Percentiles rank a stretch among this genome's conserved stretches.
Conservation (phyloP, 2,797 vertebrate genomes). For the Malurus leucopterus region DNA sequence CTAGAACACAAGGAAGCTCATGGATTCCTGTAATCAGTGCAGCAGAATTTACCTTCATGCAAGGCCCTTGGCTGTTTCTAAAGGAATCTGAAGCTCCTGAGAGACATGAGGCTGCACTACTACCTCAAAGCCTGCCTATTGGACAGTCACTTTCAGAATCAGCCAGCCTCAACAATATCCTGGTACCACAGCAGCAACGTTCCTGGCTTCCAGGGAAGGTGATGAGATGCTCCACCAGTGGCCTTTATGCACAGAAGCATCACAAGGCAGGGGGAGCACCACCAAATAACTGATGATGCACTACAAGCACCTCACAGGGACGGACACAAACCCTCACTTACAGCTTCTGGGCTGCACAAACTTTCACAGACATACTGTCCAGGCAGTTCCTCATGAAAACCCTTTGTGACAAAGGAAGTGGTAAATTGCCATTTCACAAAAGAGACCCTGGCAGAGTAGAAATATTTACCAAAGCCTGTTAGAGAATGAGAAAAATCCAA, state of each 20-base stretch:
- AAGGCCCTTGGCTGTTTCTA: not conserved
- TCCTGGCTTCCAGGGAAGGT: not conserved
- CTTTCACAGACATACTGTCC: not conserved
- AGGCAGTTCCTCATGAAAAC: not conserved
- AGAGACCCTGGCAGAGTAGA: not conserved
- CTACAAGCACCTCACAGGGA: not conserved
- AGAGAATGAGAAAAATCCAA: not conserved
- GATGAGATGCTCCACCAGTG: not conserved
- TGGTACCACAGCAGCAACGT: not conserved
- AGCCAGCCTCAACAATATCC: not conserved
- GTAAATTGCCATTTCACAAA: not conserved
- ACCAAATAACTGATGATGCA: not conserved
- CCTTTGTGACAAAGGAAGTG: not conserved
- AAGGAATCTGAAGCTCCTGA: not conserved
- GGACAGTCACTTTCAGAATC: not conserved
- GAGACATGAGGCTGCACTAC: fast-evolving
- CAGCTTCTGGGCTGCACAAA: fast-evolving
- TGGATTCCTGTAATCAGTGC: not conserved
- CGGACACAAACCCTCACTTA: not conserved
- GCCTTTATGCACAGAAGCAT: not conserved
- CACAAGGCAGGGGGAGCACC: not conserved
- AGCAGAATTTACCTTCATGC: not conserved
- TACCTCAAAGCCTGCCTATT: not conserved
- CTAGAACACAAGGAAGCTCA: not conserved
- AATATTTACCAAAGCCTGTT: not conserved